Evolutionary conservation across 2,113 vertebrate genomes (phyloP), one percentile per base, ranked within the genome.

Genomic region (Dasyurus viverrinus): DNA sequence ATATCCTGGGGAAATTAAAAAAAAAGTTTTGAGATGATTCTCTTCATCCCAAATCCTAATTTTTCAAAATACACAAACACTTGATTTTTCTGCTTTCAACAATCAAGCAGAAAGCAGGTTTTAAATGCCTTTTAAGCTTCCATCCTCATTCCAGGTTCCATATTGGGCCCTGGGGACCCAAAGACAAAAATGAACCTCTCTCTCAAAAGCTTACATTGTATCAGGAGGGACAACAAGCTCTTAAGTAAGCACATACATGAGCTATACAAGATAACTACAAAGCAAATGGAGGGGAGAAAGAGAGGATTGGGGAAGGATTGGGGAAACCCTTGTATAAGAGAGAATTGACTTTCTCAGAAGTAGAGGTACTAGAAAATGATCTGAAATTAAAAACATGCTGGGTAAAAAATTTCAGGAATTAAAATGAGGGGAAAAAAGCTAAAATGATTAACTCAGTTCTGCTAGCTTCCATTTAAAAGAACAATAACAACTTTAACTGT

Each of bases 41-140:
- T 93, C 19, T 90, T 46, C 12, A 47, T 12, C 48, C 23, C 8
- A 90, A 97, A 89, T 91, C 91, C 90, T 57, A 93, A 54, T 48
- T 46, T 91, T 95, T 92, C 53, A 92, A 90, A 93, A 84, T 57
- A 91, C 47, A 60, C 30, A 0, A 95, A 53, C 26, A 60, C 91
- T 92, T 24, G n/a, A 90, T 90, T 55, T 53, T 93, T 90, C n/a
- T 89, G 54, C 19, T 89, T 90, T 84, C 14, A 53, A 24, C 48
- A 68, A 19, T 76, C 30, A 76, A 12, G 16, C 12, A n/a, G 12
- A 76, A 76, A 76, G 3, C 11, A 76, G 60, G 30, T n/a, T n/a
- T 76, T n/a, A n/a, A n/a, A 7, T n/a, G 36, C 60, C 36, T 76
- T n/a, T 3, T 19, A 36, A n/a, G 60, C 60, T 76, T n/a, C 60